Base-by-base conservation (phyloP, 2,113 vertebrate species). In the Lepus europaeus region DNA sequence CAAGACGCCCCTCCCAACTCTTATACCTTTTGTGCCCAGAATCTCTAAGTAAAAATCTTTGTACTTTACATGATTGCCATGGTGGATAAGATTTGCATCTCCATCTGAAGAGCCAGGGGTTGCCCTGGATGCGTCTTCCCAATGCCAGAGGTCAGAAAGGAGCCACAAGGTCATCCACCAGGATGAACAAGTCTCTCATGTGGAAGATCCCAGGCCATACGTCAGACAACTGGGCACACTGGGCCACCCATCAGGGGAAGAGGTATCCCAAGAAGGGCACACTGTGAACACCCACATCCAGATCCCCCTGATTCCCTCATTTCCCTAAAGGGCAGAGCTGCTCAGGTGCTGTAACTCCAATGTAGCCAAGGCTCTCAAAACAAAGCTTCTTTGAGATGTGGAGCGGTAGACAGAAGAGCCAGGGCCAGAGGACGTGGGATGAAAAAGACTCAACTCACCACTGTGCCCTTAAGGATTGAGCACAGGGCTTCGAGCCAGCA, bases 401-500 rank as follows among this genome's bases (percentile, higher is more conserved):
- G 20, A 51, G 25, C 11, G 16, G 86, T 27, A 77, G 31, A 23
- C 5, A 14, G 27, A 89, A 66, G 13, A 14, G 20, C 76, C 33
- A 29, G 39, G 9, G 1, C 16, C 56, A 78, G 36, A 83, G 6
- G 12, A 64, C 1, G 0, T 1, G 1, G 1, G 9, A 2, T 69
- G 45, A 31, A 36, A 22, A 22, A 49, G 12, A 49, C 61, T 83
- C 1, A 13, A 17, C 20, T 3, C 25, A 0, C 2, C 5, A 11
- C 29, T 4, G 0, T 17, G 16, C 17, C n/a, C 70, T 76, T 69
- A 72, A 77, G 64, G 31, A 27, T 2, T 4, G 23, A 63, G 10
- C 20, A n/a, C 69, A 9, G 3, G 4, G 9, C 3, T 2, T 7
- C 2, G 8, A 61, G 5, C 27, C 33, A 49, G 33, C 5, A 1